Evolutionary conservation across 2,113 vertebrate genomes (phyloP), one percentile per base, ranked within the genome.

Genomic region (Pterocles gutturalis): DNA sequence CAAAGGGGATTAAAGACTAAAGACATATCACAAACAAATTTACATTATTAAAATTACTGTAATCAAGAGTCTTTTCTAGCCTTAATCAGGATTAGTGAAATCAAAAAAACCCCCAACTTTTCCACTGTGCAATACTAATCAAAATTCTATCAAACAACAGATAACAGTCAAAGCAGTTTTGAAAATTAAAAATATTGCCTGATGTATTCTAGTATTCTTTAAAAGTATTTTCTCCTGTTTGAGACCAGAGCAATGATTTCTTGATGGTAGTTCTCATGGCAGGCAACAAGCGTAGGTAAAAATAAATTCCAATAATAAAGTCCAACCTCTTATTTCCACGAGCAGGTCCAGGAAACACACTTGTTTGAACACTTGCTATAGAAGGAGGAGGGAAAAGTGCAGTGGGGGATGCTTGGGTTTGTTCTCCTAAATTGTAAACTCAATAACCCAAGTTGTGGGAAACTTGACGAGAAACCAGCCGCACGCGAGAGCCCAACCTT

Each of bases 31-130:
- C 83, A 96, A 96, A 94, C 92, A 94, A 98, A 97, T 96, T 97
- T 95, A 95, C 97, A 95, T 95, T 97, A 97, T 82, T 80, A 96
- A 96, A 97, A 97, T 96, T 92, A 96, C 96, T 97, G 90, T 96
- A 94, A 98, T 96, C 97, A 92, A 87, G 91, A 90, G 87, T 89
- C 49, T 96, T 96, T 78, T 89, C 70, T 34, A 89, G 93, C 94
- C 91, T 96, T 97, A 97, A 96, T 84, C 75, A 20, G 93, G 96
- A 97, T 95, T 97, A 96, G 21, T 9, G 21, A 96, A 94, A 87
- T 71, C 67, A 95, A 60, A 73, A 34, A 53, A 33, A 9, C 2
- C 13, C 57, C 19, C 62, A 91, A 97, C 49, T 86, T 94, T 71
- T 91, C 78, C 41, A 48, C 49, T 41, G 17, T 26, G 77, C n/a